phyloP scores from a whole-genome alignment of 1,140 invertebrate species.

The Papilio machaon region DNA sequence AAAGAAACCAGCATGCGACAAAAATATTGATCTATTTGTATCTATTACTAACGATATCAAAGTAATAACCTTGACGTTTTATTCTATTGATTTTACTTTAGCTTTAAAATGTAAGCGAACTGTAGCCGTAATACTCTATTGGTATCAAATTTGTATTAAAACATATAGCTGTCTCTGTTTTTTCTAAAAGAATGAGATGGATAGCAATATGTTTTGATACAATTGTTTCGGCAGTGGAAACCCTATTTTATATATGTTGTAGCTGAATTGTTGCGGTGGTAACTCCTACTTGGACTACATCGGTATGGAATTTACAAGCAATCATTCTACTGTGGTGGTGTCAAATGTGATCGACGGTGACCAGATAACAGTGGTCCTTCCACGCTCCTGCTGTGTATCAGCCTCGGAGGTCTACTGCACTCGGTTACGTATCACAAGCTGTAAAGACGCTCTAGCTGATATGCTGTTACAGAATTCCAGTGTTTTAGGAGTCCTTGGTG shows the following conservation, averaged over 20 bases:
- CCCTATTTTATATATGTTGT: conserved; percentile 38
- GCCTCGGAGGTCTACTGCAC: conserved; percentile 50
- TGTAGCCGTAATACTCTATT: too few relatives aligned
- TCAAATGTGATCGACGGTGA: conserved; percentile 48
- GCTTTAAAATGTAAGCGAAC: not conserved
- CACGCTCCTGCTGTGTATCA: conserved; percentile 59
- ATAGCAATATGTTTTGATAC: not conserved
- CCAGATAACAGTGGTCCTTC: conserved; percentile 52
- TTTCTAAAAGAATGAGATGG: not conserved
- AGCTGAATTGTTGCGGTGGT: conserved; percentile 73
- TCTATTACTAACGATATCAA: not conserved
- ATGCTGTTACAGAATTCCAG: conserved; percentile 65
- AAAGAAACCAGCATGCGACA: not conserved
- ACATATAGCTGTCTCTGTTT: not conserved
- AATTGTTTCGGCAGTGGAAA: not conserved
- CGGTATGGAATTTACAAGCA: conserved; percentile 58
- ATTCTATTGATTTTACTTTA: not conserved
- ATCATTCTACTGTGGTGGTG: conserved; percentile 57
- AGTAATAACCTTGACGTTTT: not conserved
- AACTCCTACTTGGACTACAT: conserved; percentile 64
- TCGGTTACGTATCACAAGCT: conserved; percentile 54
- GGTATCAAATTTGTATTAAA: too few relatives aligned
- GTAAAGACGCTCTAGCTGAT: conserved; percentile 59
- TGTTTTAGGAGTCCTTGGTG: conserved; percentile 69
- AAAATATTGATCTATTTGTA: not conserved